Conservation (phyloP, 2,797 vertebrate genomes). For the Phoxinus dragarum region DNA sequence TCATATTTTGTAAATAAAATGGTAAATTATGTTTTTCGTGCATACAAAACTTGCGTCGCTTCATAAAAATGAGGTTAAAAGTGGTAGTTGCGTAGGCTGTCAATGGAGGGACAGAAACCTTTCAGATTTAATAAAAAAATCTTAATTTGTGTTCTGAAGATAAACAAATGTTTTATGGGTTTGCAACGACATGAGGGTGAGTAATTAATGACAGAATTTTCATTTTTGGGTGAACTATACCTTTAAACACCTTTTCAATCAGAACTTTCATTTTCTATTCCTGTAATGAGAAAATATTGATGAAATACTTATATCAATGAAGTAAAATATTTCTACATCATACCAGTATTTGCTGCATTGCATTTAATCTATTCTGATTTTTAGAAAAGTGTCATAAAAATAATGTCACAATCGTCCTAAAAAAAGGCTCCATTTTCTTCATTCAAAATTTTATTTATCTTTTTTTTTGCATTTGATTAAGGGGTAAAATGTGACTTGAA, state of each 20-base stretch:
- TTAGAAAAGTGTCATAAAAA: not conserved
- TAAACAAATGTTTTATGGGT: too few relatives aligned
- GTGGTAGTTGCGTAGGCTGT: too few relatives aligned
- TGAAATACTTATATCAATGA: not conserved
- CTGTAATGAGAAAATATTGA: not conserved
- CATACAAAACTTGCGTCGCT: not conserved
- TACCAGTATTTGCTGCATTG: not conserved
- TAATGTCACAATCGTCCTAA: not conserved
- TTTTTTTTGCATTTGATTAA: not conserved
- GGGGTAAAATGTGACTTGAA: not conserved
- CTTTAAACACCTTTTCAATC: not conserved
- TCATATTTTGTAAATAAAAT: not conserved
- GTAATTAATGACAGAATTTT: too few relatives aligned
- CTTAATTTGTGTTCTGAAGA: too few relatives aligned
- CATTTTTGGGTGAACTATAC: too few relatives aligned
- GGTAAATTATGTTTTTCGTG: not conserved
- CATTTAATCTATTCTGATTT: not conserved
- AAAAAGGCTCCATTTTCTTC: not conserved
- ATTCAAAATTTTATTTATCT: not conserved
- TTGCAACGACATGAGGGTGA: too few relatives aligned
- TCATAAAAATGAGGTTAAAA: not conserved
- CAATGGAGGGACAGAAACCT: not conserved
- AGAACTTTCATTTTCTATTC: not conserved
- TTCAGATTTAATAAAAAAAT: too few relatives aligned
- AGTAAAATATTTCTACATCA: not conserved